phyloP scores from a whole-genome alignment of 2,888 invertebrate genomes.

The Epirrhoe tristata region DNA sequence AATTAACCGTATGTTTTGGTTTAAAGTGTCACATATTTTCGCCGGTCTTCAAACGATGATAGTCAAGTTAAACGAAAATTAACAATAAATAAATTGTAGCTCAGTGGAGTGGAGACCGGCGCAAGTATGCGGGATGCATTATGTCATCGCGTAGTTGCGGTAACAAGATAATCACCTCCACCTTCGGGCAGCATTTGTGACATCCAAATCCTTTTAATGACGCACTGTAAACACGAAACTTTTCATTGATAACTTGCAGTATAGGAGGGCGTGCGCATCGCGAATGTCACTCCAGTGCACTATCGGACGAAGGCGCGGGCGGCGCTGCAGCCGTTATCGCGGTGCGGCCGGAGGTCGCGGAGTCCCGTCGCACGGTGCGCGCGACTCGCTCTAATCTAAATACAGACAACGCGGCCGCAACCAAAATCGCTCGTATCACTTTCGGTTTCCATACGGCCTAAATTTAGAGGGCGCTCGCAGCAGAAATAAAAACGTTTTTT shows the following conservation, averaged over 20 bases:
- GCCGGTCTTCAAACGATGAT: conserved; percentile 2
- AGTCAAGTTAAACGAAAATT: background rate
- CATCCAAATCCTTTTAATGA: conserved; percentile 70
- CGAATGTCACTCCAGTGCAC: conserved; percentile 31
- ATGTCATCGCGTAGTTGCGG: conserved; percentile 23
- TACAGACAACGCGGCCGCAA: conserved; percentile 80
- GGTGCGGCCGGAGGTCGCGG: conserved; percentile 39
- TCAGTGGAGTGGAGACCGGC: background rate
- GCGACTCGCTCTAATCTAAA: conserved; percentile 78
- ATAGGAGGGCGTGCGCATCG: conserved; percentile 37
- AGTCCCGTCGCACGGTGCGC: conserved; percentile 39
- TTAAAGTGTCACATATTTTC: conserved; percentile 2
- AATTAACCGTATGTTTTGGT: background rate
- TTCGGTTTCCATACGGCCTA: conserved; percentile 83
- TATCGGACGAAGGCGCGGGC: conserved; percentile 40
- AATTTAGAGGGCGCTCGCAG: conserved; percentile 82
- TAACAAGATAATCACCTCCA: conserved; percentile 70
- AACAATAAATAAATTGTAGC: background rate
- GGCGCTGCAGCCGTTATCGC: conserved; percentile 42
- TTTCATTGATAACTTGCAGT: conserved; percentile 51
- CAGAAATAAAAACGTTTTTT: conserved; percentile 84
- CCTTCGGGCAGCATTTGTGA: conserved; percentile 81
- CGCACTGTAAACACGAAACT: conserved; percentile 55
- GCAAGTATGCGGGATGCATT: conserved; percentile 19
- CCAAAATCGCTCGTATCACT: conserved; percentile 84